Conservation (phyloP, 2,113 vertebrate species). For the Heliornis fulica region DNA sequence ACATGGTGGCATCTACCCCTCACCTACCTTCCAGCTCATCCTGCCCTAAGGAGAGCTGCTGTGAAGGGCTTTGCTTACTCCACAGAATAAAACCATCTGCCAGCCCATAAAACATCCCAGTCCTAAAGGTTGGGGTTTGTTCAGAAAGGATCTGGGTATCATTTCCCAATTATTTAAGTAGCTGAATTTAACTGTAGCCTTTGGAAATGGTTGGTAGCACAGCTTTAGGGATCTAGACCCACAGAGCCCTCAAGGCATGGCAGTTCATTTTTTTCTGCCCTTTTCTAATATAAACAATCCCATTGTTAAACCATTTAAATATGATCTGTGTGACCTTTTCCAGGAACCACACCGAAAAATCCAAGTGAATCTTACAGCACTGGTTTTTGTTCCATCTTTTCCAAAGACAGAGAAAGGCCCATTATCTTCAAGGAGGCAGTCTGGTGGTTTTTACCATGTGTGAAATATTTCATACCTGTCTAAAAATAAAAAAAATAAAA, state of each 20-base stretch:
- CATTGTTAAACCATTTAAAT: slow-evolving; percentile 15
- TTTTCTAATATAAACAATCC: neutral
- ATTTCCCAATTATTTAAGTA: neutral
- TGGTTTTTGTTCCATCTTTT: neutral
- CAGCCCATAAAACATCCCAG: neutral
- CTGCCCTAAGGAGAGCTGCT: neutral
- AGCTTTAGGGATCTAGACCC: neutral
- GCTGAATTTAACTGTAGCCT: neutral
- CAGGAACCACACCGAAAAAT: neutral
- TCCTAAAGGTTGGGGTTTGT: neutral
- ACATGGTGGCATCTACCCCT: accelerated
- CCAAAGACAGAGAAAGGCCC: neutral
- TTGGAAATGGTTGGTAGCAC: neutral
- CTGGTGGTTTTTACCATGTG: neutral
- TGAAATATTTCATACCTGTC: neutral
- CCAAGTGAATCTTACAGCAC: neutral
- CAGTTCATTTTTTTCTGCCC: neutral
- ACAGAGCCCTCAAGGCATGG: neutral
- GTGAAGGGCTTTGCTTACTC: neutral
- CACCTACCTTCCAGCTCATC: neutral
- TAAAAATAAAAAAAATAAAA: neutral
- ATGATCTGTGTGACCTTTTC: neutral
- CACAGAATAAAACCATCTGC: neutral
- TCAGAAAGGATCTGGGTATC: neutral
- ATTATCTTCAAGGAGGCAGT: neutral